These are phyloP conservation scores for Bubalus kerabau DNA, from an alignment of 2,113 vertebrate species.

Conservation along the genomic window DNA sequence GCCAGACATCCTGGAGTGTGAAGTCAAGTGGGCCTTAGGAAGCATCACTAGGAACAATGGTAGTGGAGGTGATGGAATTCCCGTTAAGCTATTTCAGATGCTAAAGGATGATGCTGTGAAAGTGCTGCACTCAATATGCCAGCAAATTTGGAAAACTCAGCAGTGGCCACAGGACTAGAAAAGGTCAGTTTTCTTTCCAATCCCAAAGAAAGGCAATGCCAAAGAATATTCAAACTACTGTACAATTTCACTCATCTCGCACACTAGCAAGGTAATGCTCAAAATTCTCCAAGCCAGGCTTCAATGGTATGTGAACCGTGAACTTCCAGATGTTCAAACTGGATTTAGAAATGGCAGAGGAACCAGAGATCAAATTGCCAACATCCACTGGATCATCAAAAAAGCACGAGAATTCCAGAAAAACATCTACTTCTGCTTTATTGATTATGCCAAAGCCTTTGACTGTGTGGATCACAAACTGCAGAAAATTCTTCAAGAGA, in stretches of 20 bases:
- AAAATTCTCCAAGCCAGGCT: neutral
- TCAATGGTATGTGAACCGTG: neutral
- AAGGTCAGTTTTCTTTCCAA: neutral
- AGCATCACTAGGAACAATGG: neutral
- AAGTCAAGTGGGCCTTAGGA: neutral
- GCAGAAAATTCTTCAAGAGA: neutral
- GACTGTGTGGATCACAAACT: neutral
- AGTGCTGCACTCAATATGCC: neutral
- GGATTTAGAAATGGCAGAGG: neutral
- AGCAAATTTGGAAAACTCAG: neutral
- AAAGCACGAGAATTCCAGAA: neutral
- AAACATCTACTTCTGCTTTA: neutral
- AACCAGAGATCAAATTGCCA: neutral
- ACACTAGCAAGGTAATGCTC: neutral
- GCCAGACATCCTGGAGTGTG: neutral
- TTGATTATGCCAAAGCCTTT: neutral
- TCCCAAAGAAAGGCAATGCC: neutral
- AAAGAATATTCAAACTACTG: neutral
- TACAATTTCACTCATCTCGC: neutral
- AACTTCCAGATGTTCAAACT: neutral
- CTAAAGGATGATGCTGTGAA: neutral
- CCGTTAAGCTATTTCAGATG: neutral
- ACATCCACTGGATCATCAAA: neutral
- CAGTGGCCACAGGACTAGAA: neutral
- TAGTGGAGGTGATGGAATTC: neutral